Conservation (phyloP, 37 sponge, comb jelly and placozoan genomes). For the Mnemiopsis leidyi region DNA sequence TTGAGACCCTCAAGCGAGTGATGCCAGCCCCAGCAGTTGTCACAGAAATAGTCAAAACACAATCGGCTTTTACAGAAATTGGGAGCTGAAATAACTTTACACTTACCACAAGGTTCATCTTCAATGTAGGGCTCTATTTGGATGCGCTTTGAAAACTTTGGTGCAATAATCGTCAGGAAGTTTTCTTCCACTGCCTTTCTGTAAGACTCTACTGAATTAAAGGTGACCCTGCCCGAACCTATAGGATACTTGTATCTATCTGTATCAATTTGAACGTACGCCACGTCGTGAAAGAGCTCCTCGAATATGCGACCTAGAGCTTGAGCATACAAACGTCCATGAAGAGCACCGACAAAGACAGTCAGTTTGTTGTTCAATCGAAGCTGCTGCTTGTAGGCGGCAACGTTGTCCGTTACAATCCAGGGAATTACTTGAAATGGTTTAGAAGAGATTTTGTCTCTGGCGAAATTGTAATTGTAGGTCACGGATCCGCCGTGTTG, state of each 20-base stretch:
- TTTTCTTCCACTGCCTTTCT: conserved; percentile 53
- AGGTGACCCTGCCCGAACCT: conserved; percentile 35
- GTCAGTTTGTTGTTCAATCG: conserved; percentile 44
- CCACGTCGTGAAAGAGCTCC: conserved; percentile 41
- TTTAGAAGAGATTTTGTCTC: background rate
- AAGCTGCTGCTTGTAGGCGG: background rate
- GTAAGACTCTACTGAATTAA: conserved; percentile 28
- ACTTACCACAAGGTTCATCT: conserved; percentile 55
- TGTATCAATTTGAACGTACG: conserved; percentile 64
- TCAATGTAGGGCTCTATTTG: conserved; percentile 62
- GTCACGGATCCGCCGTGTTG: conserved; percentile 63
- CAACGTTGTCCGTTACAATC: conserved; percentile 24
- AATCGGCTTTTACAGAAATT: conserved; percentile 57
- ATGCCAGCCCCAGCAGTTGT: conserved; percentile 64
- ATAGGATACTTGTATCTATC: conserved; percentile 57
- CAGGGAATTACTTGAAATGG: conserved; percentile 54
- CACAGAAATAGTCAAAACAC: conserved; percentile 63
- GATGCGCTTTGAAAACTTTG: conserved; percentile 42
- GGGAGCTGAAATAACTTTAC: conserved; percentile 22
- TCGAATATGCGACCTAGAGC: conserved; percentile 49
- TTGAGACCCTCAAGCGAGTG: conserved; percentile 30
- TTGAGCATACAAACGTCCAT: conserved; percentile 48
- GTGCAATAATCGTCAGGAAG: conserved; percentile 45
- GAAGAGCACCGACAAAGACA: conserved; percentile 60
- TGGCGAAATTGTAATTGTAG: background rate